A percentile compares a stretch with the other conserved stretches of the same genome.
Conservation (phyloP, 2,113 vertebrate genomes). For the Anser cygnoides region DNA sequence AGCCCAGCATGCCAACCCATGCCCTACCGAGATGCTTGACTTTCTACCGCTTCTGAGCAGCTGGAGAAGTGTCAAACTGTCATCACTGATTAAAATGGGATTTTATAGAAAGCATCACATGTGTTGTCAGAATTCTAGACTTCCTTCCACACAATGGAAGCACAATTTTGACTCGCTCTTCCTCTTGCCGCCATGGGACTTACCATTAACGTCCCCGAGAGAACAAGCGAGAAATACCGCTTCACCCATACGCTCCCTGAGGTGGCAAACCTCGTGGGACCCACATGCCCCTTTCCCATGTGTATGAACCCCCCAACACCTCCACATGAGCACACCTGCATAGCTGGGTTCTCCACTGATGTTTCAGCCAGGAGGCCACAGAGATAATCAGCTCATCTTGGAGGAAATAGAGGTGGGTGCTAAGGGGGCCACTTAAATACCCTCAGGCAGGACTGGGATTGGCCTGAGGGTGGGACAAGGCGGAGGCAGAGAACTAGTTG, state of each 20-base stretch:
- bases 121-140: slow-evolving; percentile 63
- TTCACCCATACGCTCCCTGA: background rate
- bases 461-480: background rate
- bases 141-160: slow-evolving; percentile 20
- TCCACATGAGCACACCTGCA: background rate
- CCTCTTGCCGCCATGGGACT: background rate
- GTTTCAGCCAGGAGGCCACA: too few species aligned
- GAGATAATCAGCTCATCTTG: too few species aligned
- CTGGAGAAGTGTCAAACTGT: slow-evolving; percentile 80
- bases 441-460: accelerated
- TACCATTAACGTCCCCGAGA: background rate
- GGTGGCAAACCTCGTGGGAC: background rate
- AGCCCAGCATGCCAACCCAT: slow-evolving; percentile 75
- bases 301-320: background rate
- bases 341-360: too few species aligned
- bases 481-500: background rate
- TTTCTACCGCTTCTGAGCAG: slow-evolving; percentile 74
- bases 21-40: slow-evolving; percentile 75
- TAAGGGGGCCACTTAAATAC: background rate
- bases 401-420: too few species aligned
- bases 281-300: too few species aligned
- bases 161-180: background rate
- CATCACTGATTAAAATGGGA: slow-evolving; percentile 80
- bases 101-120: slow-evolving; percentile 72
- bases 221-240: accelerated